phyloP scores from a whole-genome alignment of 2,888 invertebrate species.

The Philonicus albiceps region DNA sequence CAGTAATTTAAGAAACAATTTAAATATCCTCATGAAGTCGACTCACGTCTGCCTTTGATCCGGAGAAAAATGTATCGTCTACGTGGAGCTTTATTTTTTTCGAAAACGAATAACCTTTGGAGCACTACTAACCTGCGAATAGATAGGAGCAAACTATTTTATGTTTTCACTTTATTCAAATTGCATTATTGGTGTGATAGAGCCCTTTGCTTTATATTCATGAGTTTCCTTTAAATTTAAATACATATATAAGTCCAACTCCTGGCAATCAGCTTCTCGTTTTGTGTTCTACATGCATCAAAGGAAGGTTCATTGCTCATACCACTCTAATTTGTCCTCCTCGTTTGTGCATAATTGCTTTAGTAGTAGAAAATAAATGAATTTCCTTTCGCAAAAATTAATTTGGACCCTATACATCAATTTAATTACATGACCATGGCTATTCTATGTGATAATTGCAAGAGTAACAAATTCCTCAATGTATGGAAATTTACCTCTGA shows the following conservation, averaged over 20 bases:
- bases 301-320: neutral
- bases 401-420: neutral
- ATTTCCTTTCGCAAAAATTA: neutral
- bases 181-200: neutral
- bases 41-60: constrained; percentile 1
- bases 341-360: neutral
- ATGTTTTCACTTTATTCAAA: neutral
- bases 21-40: neutral
- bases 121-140: neutral
- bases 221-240: neutral
- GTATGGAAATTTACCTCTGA: neutral
- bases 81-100: constrained; percentile 11
- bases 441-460: neutral
- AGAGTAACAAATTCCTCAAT: neutral
- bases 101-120: neutral
- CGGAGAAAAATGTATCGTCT: constrained; percentile 12
- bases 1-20: neutral
- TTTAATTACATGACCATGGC: neutral
- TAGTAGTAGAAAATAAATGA: neutral
- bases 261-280: neutral
- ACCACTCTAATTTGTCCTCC: neutral
- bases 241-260: neutral
- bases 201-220: neutral
- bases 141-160: neutral
- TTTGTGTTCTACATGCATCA: neutral